phyloP scores from a whole-genome alignment of 2,113 vertebrate genomes.

The Nothocercus nigrocapillus region DNA sequence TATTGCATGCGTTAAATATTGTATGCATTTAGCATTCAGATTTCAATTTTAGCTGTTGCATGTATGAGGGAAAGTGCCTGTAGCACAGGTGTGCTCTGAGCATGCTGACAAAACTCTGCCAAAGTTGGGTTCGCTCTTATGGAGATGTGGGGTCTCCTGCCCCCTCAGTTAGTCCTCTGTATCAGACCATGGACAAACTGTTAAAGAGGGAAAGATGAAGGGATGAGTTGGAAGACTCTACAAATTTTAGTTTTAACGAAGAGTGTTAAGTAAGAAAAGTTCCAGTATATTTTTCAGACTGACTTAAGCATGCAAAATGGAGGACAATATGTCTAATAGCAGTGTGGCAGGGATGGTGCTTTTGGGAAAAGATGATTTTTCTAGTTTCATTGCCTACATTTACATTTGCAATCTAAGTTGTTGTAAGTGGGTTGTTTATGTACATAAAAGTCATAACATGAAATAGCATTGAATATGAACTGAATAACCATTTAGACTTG shows the following conservation, averaged over 20 bases:
- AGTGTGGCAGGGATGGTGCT: not conserved
- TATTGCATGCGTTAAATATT: not conserved
- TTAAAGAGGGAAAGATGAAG: not conserved
- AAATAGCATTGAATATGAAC: not conserved
- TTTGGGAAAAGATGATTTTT: not conserved
- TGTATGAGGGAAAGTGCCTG: not conserved
- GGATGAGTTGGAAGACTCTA: not conserved
- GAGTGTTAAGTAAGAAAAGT: not conserved
- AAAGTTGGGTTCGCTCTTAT: not conserved
- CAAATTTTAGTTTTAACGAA: not conserved
- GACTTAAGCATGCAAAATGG: not conserved
- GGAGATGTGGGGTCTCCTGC: not conserved
- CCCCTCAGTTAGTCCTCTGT: not conserved
- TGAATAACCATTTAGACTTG: not conserved
- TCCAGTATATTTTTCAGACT: not conserved
- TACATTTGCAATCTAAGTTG: not conserved
- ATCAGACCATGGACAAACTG: not conserved
- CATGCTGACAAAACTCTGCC: not conserved
- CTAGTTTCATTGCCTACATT: not conserved
- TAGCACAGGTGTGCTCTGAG: not conserved
- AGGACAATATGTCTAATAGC: not conserved
- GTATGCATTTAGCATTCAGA: not conserved
- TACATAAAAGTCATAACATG: not conserved
- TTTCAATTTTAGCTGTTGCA: not conserved
- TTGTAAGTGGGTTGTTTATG: not conserved